A percentile compares a stretch with the other conserved stretches of the same genome.
phyloP scores from a whole-genome alignment of 1,140 invertebrate genomes.

The Zaprionus davidi region DNA sequence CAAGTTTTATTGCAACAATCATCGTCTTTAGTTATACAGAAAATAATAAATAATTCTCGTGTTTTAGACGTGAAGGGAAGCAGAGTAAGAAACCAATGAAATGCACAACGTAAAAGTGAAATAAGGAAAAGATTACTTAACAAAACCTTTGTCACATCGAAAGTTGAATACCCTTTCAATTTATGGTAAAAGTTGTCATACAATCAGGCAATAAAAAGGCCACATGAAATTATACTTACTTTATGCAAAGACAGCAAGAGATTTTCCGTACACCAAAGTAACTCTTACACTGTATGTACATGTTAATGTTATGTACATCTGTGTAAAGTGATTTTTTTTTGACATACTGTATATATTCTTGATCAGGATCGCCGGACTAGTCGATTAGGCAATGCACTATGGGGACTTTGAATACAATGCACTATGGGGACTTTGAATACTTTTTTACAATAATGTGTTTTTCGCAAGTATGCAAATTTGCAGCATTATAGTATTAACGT shows the following conservation, averaged over 20 bases:
- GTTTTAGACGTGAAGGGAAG: not conserved
- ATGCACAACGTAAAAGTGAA: constrained; percentile 1
- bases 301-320: no score
- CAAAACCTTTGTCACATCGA: not conserved
- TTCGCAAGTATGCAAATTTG: no score
- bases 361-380: no score
- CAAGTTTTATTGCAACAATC: not conserved
- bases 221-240: not conserved
- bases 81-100: constrained; percentile 29
- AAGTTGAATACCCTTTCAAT: not conserved
- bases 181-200: not conserved
- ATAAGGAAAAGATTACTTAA: not conserved
- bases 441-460: no score
- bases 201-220: not conserved
- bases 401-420: no score
- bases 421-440: no score
- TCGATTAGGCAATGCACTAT: no score
- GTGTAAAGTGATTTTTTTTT: no score
- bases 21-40: not conserved
- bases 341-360: no score
- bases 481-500: no score
- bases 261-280: no score
- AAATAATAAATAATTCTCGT: not conserved
- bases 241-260: not conserved
- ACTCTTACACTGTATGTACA: no score